A percentile compares a stretch with the other conserved stretches of the same genome.
Conservation (phyloP, 2,888 invertebrate genomes). For the Dicycla oo region DNA sequence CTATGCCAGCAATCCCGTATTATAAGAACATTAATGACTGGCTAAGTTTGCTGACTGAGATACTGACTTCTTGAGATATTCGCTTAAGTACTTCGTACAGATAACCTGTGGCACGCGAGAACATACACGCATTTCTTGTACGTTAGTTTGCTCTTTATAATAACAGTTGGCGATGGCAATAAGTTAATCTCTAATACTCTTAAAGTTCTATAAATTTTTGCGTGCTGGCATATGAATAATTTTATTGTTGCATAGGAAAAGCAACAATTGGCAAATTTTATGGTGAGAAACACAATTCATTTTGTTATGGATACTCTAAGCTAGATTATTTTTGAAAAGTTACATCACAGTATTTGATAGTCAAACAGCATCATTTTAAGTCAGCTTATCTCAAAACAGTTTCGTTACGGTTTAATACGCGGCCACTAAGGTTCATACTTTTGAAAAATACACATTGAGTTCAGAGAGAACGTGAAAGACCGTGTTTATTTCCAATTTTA, state of each 20-base stretch:
- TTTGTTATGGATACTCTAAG: neutral
- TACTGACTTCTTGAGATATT: neutral
- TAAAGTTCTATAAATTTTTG: neutral
- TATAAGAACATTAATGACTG: neutral
- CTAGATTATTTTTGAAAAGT: neutral
- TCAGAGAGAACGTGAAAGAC: conserved; percentile 27
- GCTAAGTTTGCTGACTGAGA: neutral
- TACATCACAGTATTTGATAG: neutral
- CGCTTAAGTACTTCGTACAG: too few relatives aligned
- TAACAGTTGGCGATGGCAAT: neutral
- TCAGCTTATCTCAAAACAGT: neutral
- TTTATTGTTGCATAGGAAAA: neutral
- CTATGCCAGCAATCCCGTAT: neutral
- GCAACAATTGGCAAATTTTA: neutral
- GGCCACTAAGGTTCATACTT: conserved; percentile 50
- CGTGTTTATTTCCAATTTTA: conserved; percentile 23
- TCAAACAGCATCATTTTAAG: neutral
- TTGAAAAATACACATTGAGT: conserved; percentile 64
- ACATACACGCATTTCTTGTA: too few relatives aligned
- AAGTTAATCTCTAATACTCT: neutral
- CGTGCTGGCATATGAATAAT: neutral
- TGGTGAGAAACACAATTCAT: neutral
- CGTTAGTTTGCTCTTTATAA: too few relatives aligned
- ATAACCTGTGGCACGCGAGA: too few relatives aligned
- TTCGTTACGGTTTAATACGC: conserved; percentile 50